These are phyloP conservation scores for Solenodon paradoxus DNA, from an alignment of 2,113 vertebrate genomes.

Conservation along the genomic window DNA sequence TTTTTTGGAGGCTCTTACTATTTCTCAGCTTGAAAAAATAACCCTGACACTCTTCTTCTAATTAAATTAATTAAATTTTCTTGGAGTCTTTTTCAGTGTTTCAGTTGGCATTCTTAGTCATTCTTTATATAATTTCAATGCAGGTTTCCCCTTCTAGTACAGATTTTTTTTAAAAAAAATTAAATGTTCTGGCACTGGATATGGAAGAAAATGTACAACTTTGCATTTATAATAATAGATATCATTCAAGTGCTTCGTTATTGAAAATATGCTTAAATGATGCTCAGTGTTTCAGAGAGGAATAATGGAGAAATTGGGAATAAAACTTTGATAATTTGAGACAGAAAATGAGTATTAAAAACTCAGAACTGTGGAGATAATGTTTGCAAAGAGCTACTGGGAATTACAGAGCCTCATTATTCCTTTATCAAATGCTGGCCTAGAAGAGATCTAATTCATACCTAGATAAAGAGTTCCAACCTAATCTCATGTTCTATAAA, in stretches of 20 bases:
- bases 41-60: not conserved
- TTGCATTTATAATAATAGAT: not conserved
- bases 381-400: not conserved
- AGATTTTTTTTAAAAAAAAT: not conserved
- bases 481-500: not conserved
- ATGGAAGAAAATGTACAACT: not conserved
- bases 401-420: not conserved
- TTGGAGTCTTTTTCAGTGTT: not conserved
- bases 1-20: not conserved
- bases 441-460: not conserved
- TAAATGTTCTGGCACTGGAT: not conserved
- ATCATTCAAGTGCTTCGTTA: not conserved
- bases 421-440: not conserved
- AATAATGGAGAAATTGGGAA: not conserved
- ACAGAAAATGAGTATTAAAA: not conserved
- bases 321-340: not conserved
- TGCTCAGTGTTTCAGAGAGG: not conserved
- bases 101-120: not conserved
- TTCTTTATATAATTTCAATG: not conserved
- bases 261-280: not conserved
- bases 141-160: not conserved
- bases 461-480: not conserved
- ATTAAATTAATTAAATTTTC: not conserved
- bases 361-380: not conserved
- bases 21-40: slow-evolving; percentile 18